Evolutionary conservation across 2,113 vertebrate genomes (phyloP).

Genomic region (Ammodytes marinus): DNA sequence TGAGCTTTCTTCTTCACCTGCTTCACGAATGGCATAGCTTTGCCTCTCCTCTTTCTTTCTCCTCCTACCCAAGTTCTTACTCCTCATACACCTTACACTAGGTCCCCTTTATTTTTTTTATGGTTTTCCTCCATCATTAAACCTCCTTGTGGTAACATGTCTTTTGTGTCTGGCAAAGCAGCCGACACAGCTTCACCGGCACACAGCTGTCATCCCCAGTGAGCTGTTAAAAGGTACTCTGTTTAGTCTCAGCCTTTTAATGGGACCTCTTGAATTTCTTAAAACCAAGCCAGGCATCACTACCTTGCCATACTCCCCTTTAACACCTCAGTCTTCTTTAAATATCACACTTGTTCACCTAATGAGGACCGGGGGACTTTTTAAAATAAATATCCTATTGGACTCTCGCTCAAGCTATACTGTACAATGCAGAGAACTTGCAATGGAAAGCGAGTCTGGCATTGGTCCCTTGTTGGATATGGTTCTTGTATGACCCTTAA

Average conservation of each 20-base stretch:
- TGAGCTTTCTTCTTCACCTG: constrained; percentile 32
- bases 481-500: constrained; percentile 31
- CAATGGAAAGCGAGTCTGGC: constrained; percentile 21
- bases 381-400: constrained; percentile 59
- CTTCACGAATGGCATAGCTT: constrained; percentile 18
- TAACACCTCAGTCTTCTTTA: constrained; percentile 66
- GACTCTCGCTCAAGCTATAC: constrained; percentile 34
- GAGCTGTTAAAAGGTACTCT: constrained; percentile 73
- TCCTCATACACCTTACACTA: constrained; percentile 49
- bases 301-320: constrained; percentile 49
- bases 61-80: constrained; percentile 18
- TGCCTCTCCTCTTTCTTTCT: constrained; percentile 4
- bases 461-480: constrained; percentile 36
- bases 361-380: constrained; percentile 68
- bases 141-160: constrained; percentile 44
- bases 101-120: constrained; percentile 53
- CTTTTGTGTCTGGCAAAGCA: constrained; percentile 49
- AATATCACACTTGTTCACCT: constrained; percentile 73
- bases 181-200: constrained; percentile 54
- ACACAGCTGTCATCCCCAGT: constrained; percentile 79
- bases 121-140: constrained; percentile 63
- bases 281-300: constrained; percentile 63
- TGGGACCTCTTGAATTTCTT: constrained; percentile 78
- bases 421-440: constrained; percentile 12
- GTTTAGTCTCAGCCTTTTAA: constrained; percentile 82